Evolutionary conservation across 2,113 vertebrate species (phyloP).

Genomic region (Trematocara stigmaticum): DNA sequence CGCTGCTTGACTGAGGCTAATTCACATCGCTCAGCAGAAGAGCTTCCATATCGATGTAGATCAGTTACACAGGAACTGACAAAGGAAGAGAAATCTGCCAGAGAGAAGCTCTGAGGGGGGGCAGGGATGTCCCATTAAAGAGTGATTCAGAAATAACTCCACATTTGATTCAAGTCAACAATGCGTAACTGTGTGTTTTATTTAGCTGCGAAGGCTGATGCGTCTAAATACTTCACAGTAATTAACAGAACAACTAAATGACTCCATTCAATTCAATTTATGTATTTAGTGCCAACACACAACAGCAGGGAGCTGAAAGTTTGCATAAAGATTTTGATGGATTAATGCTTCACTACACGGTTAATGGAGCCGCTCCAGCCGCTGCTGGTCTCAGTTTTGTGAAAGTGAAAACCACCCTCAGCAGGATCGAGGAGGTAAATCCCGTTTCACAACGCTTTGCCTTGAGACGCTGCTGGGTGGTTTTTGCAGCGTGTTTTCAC

Average conservation of each 20-base stretch:
- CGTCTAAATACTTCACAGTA: neutral
- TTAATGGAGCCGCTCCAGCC: neutral
- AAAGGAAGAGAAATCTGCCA: slow-evolving; percentile 34
- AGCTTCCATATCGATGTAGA: slow-evolving; percentile 61
- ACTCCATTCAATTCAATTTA: neutral
- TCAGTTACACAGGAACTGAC: slow-evolving; percentile 49
- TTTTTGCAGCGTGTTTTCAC: neutral
- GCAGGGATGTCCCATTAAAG: neutral
- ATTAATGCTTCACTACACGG: neutral
- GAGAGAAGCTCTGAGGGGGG: neutral
- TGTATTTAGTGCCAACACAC: neutral
- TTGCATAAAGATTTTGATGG: neutral
- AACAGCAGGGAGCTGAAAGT: neutral
- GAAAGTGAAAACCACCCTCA: rapidly evolving
- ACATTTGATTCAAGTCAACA: neutral
- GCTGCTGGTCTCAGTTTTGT: neutral
- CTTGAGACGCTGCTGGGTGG: neutral
- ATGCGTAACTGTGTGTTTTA: neutral
- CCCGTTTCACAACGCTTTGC: neutral
- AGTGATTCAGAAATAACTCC: neutral
- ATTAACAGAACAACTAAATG: neutral
- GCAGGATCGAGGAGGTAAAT: neutral
- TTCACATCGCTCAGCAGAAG: slow-evolving; percentile 60
- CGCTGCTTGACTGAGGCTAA: slow-evolving; percentile 54
- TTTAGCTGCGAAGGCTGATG: too few relatives aligned